Base-by-base conservation (phyloP, 1,140 invertebrate species). In the Lycorma delicatula region DNA sequence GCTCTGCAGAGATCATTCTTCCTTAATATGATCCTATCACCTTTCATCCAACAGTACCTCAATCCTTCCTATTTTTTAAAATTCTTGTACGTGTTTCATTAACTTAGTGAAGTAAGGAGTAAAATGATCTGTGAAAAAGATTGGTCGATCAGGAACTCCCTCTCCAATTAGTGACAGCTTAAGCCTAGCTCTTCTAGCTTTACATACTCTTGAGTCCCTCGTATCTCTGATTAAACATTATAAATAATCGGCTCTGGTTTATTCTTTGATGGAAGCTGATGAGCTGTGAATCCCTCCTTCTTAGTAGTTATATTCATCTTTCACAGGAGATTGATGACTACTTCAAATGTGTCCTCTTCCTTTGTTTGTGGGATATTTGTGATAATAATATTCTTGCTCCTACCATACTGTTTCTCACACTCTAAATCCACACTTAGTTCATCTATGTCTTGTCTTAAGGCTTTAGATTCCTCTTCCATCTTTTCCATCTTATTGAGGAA, bases 121-220 rank as follows among this genome's bases (percentile, higher is more conserved):
- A 22, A 55, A 38, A 47, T 46, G 38, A 16, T 55, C 54, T 20
- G 47, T 55, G 20, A 38, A 34, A 38, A 48, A 55, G 11, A 46
- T 46, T 11, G 44, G 12, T 18, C 9, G 12, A 12, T 46, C 38
- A 55, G 54, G 54, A 6, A 9, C 22, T 22, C 18, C 4, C 23
- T 26, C 38, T 48, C 25, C 36, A 16, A 44, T 55, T 26, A 55
- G 36, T 20, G 13, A 44, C 3, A 38, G 23, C 22, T 44, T 25
- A 6, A 38, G 34, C 27, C 27, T 55, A 13, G 23, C 7, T n/a
- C 16, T 55, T 46, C 34, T 34, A 46, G 38, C 38, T 6, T 46
- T 55, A 5, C 16, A 6, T 22, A 55, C 12, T 9, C 47, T 46
- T 11, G 9, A 9, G 38, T 55, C 38, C 16, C 54, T 46, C 22